phyloP scores from a whole-genome alignment of 2,888 invertebrate genomes.

The Drosophila paranaensis region DNA sequence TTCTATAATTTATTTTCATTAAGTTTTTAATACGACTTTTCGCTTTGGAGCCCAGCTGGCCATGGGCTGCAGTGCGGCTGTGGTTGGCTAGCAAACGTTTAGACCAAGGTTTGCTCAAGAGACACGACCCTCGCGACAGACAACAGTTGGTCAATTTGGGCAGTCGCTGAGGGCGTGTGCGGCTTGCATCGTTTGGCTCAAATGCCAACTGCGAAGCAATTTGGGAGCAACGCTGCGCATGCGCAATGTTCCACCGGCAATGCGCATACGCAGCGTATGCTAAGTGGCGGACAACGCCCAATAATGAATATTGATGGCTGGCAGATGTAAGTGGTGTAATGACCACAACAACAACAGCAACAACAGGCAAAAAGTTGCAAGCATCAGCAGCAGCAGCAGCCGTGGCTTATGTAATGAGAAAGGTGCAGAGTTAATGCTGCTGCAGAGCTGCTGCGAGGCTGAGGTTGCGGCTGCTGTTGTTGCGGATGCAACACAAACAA shows the following conservation, averaged over 20 bases:
- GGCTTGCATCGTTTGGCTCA: neutral
- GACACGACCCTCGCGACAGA: neutral
- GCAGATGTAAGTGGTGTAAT: slow-evolving; percentile 22
- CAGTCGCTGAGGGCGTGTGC: neutral
- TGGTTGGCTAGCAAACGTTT: slow-evolving; percentile 1
- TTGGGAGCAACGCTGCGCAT: slow-evolving; percentile 17
- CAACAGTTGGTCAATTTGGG: neutral
- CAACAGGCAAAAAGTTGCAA: slow-evolving; percentile 39
- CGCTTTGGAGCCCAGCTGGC: neutral
- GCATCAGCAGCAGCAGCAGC: slow-evolving; percentile 6
- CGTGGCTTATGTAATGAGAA: slow-evolving; percentile 54
- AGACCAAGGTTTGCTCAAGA: neutral
- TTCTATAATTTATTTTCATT: no score
- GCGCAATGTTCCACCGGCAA: neutral
- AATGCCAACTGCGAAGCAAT: neutral
- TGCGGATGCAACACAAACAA: slow-evolving; percentile 56
- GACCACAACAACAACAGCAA: slow-evolving; percentile 8
- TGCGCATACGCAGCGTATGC: slow-evolving; percentile 36
- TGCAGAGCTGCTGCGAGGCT: neutral
- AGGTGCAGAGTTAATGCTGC: slow-evolving; percentile 51
- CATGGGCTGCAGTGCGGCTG: neutral
- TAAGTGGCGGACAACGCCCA: slow-evolving; percentile 6
- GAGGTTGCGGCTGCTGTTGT: slow-evolving; percentile 15
- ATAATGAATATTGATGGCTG: neutral
- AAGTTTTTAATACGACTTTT: neutral